These are phyloP conservation scores for Criorhina ranunculi DNA, from an alignment of 2,888 invertebrate genomes.

Conservation along the genomic window DNA sequence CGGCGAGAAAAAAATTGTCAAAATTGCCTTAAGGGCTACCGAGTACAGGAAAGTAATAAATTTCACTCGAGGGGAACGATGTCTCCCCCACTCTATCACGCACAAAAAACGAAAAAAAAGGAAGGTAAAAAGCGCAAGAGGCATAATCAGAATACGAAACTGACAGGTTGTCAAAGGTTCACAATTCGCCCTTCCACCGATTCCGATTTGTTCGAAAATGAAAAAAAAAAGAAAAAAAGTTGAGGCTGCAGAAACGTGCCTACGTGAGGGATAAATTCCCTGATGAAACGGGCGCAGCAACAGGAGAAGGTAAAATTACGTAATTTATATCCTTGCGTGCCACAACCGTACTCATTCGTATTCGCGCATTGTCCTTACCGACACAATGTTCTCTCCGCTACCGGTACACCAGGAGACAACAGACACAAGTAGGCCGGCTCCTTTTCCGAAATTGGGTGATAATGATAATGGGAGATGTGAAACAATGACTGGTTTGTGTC, in stretches of 20 bases:
- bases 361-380: conserved; percentile 67
- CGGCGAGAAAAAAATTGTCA: conserved; percentile 33
- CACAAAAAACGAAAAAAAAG: conserved; percentile 21
- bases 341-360: conserved; percentile 55
- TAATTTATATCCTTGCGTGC: conserved; percentile 72
- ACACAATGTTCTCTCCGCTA: conserved; percentile 22
- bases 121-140: conserved; percentile 57
- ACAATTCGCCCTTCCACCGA: conserved; percentile 44
- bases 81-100: conserved; percentile 17
- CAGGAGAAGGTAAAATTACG: conserved; percentile 59
- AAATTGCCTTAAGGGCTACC: conserved; percentile 57
- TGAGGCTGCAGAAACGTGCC: conserved; percentile 53
- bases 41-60: conserved; percentile 53
- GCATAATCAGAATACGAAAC: conserved; percentile 74
- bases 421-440: conserved; percentile 16
- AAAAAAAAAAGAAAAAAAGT: conserved; percentile 21
- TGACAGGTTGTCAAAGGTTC: conserved; percentile 74
- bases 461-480: conserved; percentile 63
- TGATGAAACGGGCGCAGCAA: conserved; percentile 1
- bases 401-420: not conserved
- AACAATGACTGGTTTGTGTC: conserved; percentile 43
- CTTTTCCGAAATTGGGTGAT: conserved; percentile 62
- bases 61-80: conserved; percentile 24
- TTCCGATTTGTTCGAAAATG: not conserved
- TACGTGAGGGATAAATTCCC: conserved; percentile 52